phyloP scores from a whole-genome alignment of 2,888 invertebrate species.

The Neoascia interrupta region DNA sequence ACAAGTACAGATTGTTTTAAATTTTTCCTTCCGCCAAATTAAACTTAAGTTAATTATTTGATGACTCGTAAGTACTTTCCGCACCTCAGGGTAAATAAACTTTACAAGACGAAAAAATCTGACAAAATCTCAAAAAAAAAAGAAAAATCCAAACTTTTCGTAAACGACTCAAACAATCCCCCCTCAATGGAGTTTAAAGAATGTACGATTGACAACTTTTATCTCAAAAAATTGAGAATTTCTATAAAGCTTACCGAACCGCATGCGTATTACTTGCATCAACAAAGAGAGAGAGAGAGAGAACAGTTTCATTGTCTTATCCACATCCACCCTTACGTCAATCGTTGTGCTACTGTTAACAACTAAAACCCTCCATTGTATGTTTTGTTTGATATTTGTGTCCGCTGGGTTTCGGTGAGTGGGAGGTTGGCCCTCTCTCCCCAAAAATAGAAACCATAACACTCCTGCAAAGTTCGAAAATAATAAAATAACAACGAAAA shows the following conservation, averaged over 20 bases:
- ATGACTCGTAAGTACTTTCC: slow-evolving; percentile 20
- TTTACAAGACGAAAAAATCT: too few relatives aligned
- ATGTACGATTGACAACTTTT: slow-evolving; percentile 10
- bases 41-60: slow-evolving; percentile 43
- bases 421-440: neutral
- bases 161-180: slow-evolving; percentile 32
- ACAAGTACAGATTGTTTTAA: too few relatives aligned
- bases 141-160: neutral
- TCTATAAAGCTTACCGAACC: slow-evolving; percentile 12
- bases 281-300: too few relatives aligned
- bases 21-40: slow-evolving; percentile 48
- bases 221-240: neutral
- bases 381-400: slow-evolving; percentile 19
- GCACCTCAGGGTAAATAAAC: slow-evolving; percentile 18
- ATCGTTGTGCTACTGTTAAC: slow-evolving; percentile 8
- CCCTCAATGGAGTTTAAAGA: slow-evolving; percentile 16
- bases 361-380: slow-evolving; percentile 3
- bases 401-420: neutral
- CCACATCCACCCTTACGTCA: slow-evolving; percentile 18
- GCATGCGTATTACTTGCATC: slow-evolving; percentile 19
- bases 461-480: slow-evolving; percentile 18
- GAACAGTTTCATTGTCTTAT: too few relatives aligned
- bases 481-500: slow-evolving; percentile 32
- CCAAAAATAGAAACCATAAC: slow-evolving; percentile 5
- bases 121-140: slow-evolving; percentile 28